Conservation (phyloP, 2,888 invertebrate species). For the Cremastobaeus sp. region DNA sequence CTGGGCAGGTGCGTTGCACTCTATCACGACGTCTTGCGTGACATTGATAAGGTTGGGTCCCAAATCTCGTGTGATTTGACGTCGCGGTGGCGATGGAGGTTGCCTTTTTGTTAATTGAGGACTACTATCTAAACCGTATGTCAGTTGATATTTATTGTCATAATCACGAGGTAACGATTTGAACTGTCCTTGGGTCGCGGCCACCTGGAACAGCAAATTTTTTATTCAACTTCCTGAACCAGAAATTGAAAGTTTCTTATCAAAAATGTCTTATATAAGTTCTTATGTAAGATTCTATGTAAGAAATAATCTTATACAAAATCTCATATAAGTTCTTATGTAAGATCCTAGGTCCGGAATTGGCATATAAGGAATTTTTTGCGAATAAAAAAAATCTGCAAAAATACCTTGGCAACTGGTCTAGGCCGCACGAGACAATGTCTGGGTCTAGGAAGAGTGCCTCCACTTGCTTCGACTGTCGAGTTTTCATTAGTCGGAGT, state of each 20-base stretch:
- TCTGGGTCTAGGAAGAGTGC: constrained; percentile 91
- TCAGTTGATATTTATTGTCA: constrained; percentile 79
- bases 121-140: constrained; percentile 80
- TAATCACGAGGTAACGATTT: constrained; percentile 80
- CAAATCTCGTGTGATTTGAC: constrained; percentile 80
- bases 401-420: constrained; percentile 86
- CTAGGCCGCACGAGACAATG: constrained; percentile 87
- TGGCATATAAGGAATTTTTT: background rate
- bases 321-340: too few relatives aligned
- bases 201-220: constrained; percentile 65
- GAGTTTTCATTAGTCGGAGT: constrained; percentile 90
- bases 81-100: constrained; percentile 89
- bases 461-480: constrained; percentile 84
- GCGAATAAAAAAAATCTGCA: background rate
- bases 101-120: constrained; percentile 88
- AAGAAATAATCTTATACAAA: too few relatives aligned
- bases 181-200: constrained; percentile 78
- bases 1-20: constrained; percentile 77
- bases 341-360: background rate
- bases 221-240: too few relatives aligned
- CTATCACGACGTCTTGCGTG: constrained; percentile 75
- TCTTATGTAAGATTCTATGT: too few relatives aligned
- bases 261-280: too few relatives aligned
- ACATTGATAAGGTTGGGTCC: constrained; percentile 65
- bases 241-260: too few relatives aligned